Evolutionary conservation across 2,113 vertebrate genomes (phyloP), one percentile per base, ranked within the genome.

Genomic region (Cinclus cinclus): DNA sequence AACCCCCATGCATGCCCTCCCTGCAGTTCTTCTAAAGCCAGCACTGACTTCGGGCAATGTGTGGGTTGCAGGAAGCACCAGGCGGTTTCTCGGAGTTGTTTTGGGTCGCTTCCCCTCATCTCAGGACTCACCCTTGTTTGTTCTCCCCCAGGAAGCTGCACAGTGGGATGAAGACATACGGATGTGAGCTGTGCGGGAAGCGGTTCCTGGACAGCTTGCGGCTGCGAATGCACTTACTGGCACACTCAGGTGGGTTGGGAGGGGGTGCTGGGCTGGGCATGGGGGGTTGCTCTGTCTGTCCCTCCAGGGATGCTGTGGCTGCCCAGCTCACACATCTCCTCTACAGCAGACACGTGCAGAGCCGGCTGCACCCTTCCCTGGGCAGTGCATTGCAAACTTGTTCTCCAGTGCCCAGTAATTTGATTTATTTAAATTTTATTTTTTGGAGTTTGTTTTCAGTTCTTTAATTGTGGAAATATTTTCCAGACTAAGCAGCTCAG

Each of bases 211-310:
- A 99, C 98, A 99, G 99, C 91, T 98, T 99, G 93, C 98, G 99
- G 87, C 99, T 99, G 93, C 98, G 99, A 92, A 99, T 99, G 99
- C 99, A 99, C 98, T 99, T 99, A 98, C 98, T 99, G 97, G 99
- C 99, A 96, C 99, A 99, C 96, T 99, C 99, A 98, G 99, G 99
- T 99, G 98, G 96, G 96, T 82, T 15, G 46, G 53, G 41, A 37
- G 35, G 30, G 56, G 37, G 3, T 13, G 42, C 79, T 14, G 18
- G 55, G n/a, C 21, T 33, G 7, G 35, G 39, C 62, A 1, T 6
- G 52, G 33, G 25, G 19, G 50, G 31, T 15, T 19, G 4, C 62
- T 73, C 30, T 21, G 47, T 1, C 7, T 25, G 63, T 42, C 37
- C 67, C 9, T 53, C 50, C 55, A 0, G 21, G 31, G 30, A 1